Base-by-base conservation (phyloP, 1,140 invertebrate species). In the Ceratosolen fusciceps region DNA sequence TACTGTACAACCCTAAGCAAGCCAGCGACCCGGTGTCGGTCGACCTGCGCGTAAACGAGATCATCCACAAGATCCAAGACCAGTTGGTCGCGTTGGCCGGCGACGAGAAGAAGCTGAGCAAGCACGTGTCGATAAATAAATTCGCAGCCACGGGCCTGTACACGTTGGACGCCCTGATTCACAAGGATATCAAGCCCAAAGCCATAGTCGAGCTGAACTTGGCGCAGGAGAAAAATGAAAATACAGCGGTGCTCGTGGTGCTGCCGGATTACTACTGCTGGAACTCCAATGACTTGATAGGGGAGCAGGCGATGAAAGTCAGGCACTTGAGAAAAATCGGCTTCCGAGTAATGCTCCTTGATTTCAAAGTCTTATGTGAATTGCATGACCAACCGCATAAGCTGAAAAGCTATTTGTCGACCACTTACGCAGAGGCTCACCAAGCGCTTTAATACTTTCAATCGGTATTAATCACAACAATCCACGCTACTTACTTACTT, bases 241-340 rank as follows among this genome's bases (percentile, higher is more conserved):
- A 89, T 82, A 90, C 89, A 52, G 93, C 91, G 4, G 82, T 95
- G 77, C 86, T 95, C 37, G 91, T 95, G 71, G 90, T 94, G 86
- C 85, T 94, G 31, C 94, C 93, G 24, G 93, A 95, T 82, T 92
- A 94, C 87, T 95, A 92, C 86, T 93, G 92, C 85, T 88, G 88
- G 56, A 90, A 91, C 73, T 83, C 84, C 0, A 89, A 87, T 65
- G 82, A 88, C 68, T 85, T 95, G 29, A 91, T 93, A 82, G 94
- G 94, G 0, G 91, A 92, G 49, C 93, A 94, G 86, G 83, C 89
- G 0, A 93, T 94, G 92, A 92, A 91, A 80, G 92, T 90, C 73
- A 91, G 92, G 71, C 93, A 93, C 82, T 88, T 95, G 43, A 90
- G 90, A 84, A 89, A 92, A 82, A 86, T 94, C 70, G 94, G 94